Conservation (phyloP, 2,888 invertebrate genomes). For the Caenorhabditis sulstoni region DNA sequence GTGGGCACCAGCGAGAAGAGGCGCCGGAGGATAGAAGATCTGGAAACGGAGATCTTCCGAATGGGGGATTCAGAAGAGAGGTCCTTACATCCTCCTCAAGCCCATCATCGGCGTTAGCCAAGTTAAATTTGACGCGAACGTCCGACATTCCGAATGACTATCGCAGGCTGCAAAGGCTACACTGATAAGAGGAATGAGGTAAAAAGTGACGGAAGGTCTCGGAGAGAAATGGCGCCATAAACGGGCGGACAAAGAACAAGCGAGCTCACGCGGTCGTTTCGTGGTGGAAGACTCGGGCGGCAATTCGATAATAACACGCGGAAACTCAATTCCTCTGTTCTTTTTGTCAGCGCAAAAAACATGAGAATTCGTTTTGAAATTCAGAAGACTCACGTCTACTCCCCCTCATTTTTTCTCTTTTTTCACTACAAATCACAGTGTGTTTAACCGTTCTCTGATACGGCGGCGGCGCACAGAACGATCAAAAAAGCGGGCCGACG, state of each 20-base stretch:
- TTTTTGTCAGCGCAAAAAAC: constrained; percentile 8
- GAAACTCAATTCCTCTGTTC: constrained; percentile 34
- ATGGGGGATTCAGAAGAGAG: neutral
- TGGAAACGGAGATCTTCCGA: constrained; percentile 21
- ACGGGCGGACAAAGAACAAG: constrained; percentile 28
- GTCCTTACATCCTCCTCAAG: constrained; percentile 44
- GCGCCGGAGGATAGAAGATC: constrained; percentile 79
- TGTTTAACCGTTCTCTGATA: constrained; percentile 33
- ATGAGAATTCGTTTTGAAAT: neutral
- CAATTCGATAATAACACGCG: constrained; percentile 41
- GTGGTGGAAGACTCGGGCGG: constrained; percentile 7
- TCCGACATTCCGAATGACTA: constrained; percentile 64
- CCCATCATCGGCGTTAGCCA: constrained; percentile 37
- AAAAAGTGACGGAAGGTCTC: constrained; percentile 8
- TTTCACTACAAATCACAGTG: neutral
- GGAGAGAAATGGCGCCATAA: constrained; percentile 48
- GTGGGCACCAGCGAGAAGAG: constrained; percentile 78
- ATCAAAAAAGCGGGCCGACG: constrained; percentile 19
- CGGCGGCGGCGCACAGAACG: constrained; percentile 39
- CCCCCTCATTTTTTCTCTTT: constrained; percentile 5
- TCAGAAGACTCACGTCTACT: constrained; percentile 40
- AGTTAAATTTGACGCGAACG: constrained; percentile 71
- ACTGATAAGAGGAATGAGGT: constrained; percentile 24
- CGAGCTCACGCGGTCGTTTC: neutral
- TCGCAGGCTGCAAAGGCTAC: constrained; percentile 14